Percentiles rank a stretch among this genome's conserved stretches.
These are phyloP conservation scores for Hyppa rectilinea DNA, from an alignment of 2,888 invertebrate genomes.

Conservation along the genomic window DNA sequence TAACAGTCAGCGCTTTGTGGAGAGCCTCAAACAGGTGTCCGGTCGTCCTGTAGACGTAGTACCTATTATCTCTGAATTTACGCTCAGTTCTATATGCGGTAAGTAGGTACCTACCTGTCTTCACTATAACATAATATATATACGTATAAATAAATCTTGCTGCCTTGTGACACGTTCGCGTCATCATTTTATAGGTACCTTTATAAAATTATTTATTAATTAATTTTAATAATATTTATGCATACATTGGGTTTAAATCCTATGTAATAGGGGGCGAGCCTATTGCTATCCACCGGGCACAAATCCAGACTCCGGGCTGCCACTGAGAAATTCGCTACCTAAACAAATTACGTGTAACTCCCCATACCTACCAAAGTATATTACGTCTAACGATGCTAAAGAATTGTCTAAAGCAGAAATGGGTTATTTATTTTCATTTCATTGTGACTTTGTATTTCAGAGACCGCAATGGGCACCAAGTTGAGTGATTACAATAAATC, in stretches of 20 bases:
- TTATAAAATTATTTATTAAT: no score
- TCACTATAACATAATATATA: not conserved
- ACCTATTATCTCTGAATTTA: slow-evolving; percentile 89
- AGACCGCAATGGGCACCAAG: slow-evolving; percentile 93
- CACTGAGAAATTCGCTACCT: no score
- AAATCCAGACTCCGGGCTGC: no score
- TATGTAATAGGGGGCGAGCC: no score
- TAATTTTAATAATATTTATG: no score
- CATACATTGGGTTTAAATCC: no score
- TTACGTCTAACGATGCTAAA: not conserved
- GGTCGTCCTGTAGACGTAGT: slow-evolving; percentile 85
- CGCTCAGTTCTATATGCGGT: slow-evolving; percentile 93
- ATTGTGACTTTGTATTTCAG: slow-evolving; percentile 73
- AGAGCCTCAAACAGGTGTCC: slow-evolving; percentile 71
- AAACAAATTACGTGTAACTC: no score
- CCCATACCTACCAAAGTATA: not conserved
- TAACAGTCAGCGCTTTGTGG: slow-evolving; percentile 82
- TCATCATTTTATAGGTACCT: not conserved
- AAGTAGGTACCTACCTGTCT: slow-evolving; percentile 50
- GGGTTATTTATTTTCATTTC: not conserved
- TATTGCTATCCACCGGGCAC: no score
- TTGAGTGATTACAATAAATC: slow-evolving; percentile 83
- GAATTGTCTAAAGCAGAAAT: not conserved
- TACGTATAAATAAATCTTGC: not conserved
- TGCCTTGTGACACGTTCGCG: not conserved